A percentile compares a stretch with the other conserved stretches of the same genome.
phyloP scores from a whole-genome alignment of 2,888 invertebrate species.

The Himalopsyche tibetana region DNA sequence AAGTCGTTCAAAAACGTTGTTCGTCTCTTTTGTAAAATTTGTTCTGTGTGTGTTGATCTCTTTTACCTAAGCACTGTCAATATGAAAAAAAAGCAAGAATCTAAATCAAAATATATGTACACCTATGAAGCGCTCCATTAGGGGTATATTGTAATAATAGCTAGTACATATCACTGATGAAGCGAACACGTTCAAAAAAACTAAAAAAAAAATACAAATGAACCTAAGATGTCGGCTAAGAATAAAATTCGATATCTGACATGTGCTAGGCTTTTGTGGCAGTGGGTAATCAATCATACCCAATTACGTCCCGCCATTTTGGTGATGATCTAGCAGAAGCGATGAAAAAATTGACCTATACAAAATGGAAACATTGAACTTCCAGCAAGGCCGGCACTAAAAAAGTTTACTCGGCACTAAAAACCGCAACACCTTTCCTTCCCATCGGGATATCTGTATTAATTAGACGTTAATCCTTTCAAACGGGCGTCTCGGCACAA shows the following conservation, averaged over 20 bases:
- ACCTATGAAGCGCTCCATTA: too few species aligned
- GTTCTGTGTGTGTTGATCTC: too few species aligned
- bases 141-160: too few species aligned
- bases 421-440: conserved; percentile 14
- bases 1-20: too few species aligned
- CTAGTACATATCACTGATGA: too few species aligned
- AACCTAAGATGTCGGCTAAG: not conserved
- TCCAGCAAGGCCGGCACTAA: not conserved
- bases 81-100: too few species aligned
- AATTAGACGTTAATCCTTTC: not conserved
- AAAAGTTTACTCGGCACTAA: not conserved
- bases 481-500: not conserved
- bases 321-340: not conserved
- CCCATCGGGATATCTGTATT: not conserved
- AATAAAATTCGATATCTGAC: conserved; percentile 15
- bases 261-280: conserved; percentile 13
- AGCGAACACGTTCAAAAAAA: too few species aligned
- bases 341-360: conserved; percentile 12
- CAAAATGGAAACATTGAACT: conserved; percentile 10
- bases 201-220: not conserved
- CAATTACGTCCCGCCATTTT: conserved; percentile 6
- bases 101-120: too few species aligned
- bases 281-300: not conserved
- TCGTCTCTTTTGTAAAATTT: too few species aligned
- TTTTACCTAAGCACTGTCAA: too few species aligned